Evolutionary conservation across 2,797 vertebrate genomes (phyloP), one percentile per base, ranked within the genome.

Genomic region (Rhinella marina): DNA sequence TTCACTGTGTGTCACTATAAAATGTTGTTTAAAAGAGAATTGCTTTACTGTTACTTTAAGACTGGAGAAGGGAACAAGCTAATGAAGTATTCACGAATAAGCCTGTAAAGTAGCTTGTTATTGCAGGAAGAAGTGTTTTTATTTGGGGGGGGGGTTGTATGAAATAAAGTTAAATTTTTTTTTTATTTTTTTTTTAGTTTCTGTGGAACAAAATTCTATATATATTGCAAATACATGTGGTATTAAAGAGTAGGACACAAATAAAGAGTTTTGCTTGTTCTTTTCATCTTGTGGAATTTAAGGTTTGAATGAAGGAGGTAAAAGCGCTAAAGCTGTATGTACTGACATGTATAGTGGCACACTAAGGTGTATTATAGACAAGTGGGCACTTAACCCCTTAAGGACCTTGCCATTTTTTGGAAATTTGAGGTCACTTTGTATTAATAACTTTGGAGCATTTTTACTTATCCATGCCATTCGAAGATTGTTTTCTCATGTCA

Each of bases 141-240:
- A 79, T 83, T 86, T 48, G 19, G 56, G 48, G 32, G 70, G 13
- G 56, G 59, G 50, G 21, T 52, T 70, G 88, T 83, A 13, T 25
- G 78, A 86, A 86, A 62, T 62, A 82, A 79, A 89, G 72, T 75
- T 76, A 76, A 73, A 50, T 78, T 73, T 57, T 48, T 27, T 76
- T 76, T 85, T 75, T 76, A 66, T 76, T 66, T 68, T 56, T 61
- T 56, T 66, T 85, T 89, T 78, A 59, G 80, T 89, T 80, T 89
- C 81, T 87, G 73, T 89, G 81, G 88, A 87, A 89, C 88, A 89
- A 86, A 80, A 73, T 72, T 89, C 70, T 89, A 83, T 89, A 82
- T 89, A 90, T 91, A 91, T 88, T 93, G 91, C 91, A 92, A 92
- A 91, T 90, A 92, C 91, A 93, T 93, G 93, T 94, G 92, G 88